Conservation (phyloP, 2,797 vertebrate species). For the Iguana delicatissima region DNA sequence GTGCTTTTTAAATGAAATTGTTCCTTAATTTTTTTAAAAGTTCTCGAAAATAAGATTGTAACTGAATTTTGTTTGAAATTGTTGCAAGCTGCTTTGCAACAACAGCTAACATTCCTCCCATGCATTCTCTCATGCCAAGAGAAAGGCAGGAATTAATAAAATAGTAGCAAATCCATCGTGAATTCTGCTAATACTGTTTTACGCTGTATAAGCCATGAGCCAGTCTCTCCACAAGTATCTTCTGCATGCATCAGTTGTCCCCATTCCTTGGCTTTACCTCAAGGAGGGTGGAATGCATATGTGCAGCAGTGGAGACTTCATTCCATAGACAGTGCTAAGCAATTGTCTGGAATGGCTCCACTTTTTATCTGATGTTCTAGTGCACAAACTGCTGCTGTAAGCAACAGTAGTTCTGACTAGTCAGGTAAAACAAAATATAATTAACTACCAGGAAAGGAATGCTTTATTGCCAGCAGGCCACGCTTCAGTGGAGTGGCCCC, state of each 20-base stretch:
- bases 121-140: no score
- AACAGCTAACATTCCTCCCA: no score
- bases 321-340: conserved; percentile 11
- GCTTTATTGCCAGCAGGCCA: conserved; percentile 22
- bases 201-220: neutral
- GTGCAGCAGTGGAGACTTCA: neutral
- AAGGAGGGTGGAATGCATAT: neutral
- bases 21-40: no score
- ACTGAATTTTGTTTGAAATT: no score
- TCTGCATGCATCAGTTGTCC: neutral
- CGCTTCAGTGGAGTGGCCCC: neutral
- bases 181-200: neutral
- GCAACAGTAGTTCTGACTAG: conserved; percentile 15
- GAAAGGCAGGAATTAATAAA: no score
- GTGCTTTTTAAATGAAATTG: no score
- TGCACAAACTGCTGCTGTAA: conserved; percentile 11
- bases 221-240: neutral
- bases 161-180: neutral
- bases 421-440: conserved; percentile 25
- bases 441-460: neutral
- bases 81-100: no score
- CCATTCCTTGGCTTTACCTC: neutral
- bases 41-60: no score
- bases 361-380: conserved; percentile 27
- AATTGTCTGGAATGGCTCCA: conserved; percentile 4